Conservation (phyloP, 2,113 vertebrate genomes). For the Myotis yumanensis region DNA sequence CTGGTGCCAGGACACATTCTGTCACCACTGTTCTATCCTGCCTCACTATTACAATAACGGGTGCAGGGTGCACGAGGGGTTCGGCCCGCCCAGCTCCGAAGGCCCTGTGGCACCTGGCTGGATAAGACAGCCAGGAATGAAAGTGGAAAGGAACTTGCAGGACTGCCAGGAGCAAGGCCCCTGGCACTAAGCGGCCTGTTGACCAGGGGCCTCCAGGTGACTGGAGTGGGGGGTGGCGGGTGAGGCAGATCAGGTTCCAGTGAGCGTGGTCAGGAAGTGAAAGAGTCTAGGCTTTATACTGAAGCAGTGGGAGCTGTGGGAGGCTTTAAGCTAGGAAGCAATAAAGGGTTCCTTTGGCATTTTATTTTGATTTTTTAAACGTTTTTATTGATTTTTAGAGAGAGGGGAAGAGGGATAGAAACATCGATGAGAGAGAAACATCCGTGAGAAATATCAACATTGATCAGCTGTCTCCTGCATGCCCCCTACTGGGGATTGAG, state of each 20-base stretch:
- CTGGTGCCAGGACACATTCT: background rate
- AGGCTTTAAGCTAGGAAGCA: background rate
- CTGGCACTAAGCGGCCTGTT: background rate
- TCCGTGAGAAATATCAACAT: too few relatives aligned
- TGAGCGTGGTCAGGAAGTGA: background rate
- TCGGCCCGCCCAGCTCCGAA: background rate
- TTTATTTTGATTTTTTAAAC: background rate
- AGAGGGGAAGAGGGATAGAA: too few relatives aligned
- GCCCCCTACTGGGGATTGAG: too few relatives aligned
- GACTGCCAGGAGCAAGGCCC: background rate
- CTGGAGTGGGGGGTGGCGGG: background rate
- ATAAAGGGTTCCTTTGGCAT: background rate
- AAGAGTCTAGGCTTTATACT: background rate
- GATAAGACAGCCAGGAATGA: background rate
- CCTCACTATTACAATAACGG: background rate
- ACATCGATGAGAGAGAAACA: too few relatives aligned
- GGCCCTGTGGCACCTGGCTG: background rate
- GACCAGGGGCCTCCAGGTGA: background rate
- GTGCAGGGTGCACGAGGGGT: too few relatives aligned
- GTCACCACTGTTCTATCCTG: background rate
- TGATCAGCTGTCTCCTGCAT: too few relatives aligned
- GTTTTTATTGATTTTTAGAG: too few relatives aligned
- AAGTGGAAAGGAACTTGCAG: background rate
- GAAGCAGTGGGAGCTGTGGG: background rate
- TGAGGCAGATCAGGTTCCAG: fast-evolving